Evolutionary conservation across 2,113 vertebrate genomes (phyloP).

Genomic region (Crypturellus undulatus): DNA sequence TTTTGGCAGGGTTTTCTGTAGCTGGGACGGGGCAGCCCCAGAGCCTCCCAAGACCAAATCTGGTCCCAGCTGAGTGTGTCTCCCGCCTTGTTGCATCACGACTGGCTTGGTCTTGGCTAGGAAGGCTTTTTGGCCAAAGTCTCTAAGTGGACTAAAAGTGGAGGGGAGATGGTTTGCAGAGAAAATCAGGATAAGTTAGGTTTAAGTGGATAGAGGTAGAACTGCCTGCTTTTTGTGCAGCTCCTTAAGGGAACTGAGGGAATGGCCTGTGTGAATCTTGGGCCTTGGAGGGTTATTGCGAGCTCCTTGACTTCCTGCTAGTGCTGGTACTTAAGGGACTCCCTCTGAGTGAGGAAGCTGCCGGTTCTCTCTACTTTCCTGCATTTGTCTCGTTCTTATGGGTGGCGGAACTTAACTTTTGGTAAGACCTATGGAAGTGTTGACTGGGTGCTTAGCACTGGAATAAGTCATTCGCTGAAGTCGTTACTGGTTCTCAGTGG

Average conservation of each 20-base stretch:
- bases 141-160: neutral
- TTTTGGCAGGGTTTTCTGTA: constrained; percentile 1
- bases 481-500: neutral
- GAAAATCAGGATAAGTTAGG: neutral
- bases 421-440: neutral
- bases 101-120: neutral
- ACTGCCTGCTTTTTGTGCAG: neutral
- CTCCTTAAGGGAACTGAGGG: neutral
- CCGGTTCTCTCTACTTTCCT: neutral
- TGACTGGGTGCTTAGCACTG: neutral
- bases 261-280: neutral
- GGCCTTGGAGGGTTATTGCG: neutral
- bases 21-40: neutral
- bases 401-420: neutral
- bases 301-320: neutral
- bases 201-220: neutral
- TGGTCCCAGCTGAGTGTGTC: neutral
- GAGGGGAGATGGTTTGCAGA: neutral
- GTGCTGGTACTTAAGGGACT: neutral
- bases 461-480: neutral
- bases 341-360: neutral
- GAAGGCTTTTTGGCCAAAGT: neutral
- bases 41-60: neutral
- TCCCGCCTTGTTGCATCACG: neutral
- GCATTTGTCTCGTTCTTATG: neutral